These are phyloP conservation scores for Olivierus martensii DNA, from an alignment of 1,140 invertebrate species.

Conservation along the genomic window DNA sequence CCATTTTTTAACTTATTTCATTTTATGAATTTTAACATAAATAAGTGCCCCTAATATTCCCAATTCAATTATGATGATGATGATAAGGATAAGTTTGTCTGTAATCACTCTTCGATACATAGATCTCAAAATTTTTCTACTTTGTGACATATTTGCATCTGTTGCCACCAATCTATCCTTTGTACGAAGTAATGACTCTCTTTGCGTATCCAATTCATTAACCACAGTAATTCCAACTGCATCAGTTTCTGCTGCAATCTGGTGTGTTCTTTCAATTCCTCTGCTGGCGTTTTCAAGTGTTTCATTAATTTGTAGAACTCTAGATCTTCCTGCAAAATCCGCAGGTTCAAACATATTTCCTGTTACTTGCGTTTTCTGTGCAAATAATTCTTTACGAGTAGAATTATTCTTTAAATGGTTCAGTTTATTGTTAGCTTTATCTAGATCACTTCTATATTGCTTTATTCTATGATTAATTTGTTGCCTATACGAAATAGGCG, in stretches of 20 bases:
- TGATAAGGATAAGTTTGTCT: slow-evolving; percentile 49
- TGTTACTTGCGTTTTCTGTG: too few relatives aligned
- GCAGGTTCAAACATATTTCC: too few relatives aligned
- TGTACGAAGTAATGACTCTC: slow-evolving; percentile 45
- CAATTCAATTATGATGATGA: slow-evolving; percentile 50
- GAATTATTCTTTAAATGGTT: slow-evolving; percentile 4
- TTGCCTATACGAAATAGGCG: slow-evolving; percentile 27
- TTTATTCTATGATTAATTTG: slow-evolving; percentile 27
- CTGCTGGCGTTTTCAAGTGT: slow-evolving; percentile 46
- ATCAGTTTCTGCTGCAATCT: slow-evolving; percentile 61
- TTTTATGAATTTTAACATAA: too few relatives aligned
- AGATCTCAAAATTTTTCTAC: slow-evolving; percentile 40
- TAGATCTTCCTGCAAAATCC: neutral
- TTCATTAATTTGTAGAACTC: slow-evolving; percentile 39
- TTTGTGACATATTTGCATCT: slow-evolving; percentile 42
- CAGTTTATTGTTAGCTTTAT: neutral
- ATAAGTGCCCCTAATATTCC: slow-evolving; percentile 40
- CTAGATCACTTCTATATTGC: slow-evolving; percentile 17
- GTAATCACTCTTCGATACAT: slow-evolving; percentile 47
- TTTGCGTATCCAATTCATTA: slow-evolving; percentile 45
- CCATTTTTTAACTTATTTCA: too few relatives aligned
- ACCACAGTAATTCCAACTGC: slow-evolving; percentile 58
- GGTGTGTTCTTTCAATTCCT: slow-evolving; percentile 51
- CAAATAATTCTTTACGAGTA: too few relatives aligned
- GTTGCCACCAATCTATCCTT: slow-evolving; percentile 43